Base-by-base conservation (phyloP, 2,797 vertebrate species). In the Aythya fuligula region DNA sequence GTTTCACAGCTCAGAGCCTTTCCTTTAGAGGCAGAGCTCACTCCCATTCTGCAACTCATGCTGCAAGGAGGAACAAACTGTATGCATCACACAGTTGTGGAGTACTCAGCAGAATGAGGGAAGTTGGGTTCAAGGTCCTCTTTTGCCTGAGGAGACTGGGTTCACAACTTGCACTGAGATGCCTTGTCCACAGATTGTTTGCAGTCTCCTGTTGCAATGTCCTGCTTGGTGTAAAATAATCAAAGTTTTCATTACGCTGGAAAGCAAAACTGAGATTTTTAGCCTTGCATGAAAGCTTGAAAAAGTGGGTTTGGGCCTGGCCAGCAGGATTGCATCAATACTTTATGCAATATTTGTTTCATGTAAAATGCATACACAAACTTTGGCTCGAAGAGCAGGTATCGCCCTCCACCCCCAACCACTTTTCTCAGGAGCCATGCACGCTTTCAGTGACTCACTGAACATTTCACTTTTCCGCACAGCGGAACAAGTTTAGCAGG, bases 321-420 rank as follows among this genome's bases (percentile, higher is more conserved):
- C 78, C 75, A 60, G 57, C 49, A 57, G 53, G 43, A 62, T 93
- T 96, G 36, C 93, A 89, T 87, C 69, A 87, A n/a, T 82, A 85
- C 80, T 95, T 94, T 87, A 71, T 85, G 92, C 86, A 95, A 95
- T 80, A 83, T 80, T 93, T 95, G 65, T 85, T 93, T 95, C 3
- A 0, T 74, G 45, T 27, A 76, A 83, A 93, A 72, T 49, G 36
- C 27, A 24, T 65, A 80, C 69, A 91, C 93, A 94, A 90, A 92
- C 65, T 69, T 71, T 74, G 78, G 69, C 78, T 87, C 65, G 61
- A 89, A 85, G 69, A 83, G 53, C 28, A 70, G 24, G n/a, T 73
- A 71, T 85, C 58, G 61, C 54, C 21, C 61, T 90, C 51, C 67
- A 51, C 24, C 51, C 67, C 54, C 47, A 90, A 57, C 27, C 10